These are phyloP conservation scores for Crotalus viridis DNA, from an alignment of 2,113 vertebrate species.

Conservation along the genomic window DNA sequence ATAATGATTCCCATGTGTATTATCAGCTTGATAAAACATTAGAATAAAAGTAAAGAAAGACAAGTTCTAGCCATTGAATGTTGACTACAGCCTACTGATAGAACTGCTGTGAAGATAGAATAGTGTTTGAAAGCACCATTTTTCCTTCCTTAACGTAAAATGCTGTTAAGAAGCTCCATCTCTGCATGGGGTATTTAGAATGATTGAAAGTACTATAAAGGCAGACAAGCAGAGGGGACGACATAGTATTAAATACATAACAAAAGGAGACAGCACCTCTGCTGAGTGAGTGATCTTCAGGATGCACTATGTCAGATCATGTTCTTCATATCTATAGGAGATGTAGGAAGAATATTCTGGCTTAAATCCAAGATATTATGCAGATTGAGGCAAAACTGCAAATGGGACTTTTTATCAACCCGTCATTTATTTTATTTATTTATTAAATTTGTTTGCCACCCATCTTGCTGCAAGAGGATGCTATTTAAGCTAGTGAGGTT, in stretches of 20 bases:
- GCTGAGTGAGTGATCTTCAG: neutral
- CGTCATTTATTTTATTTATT: neutral
- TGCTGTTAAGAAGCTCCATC: neutral
- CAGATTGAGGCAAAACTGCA: neutral
- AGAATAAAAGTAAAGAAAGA: neutral
- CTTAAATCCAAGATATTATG: neutral
- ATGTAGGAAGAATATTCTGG: neutral
- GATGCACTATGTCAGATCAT: neutral
- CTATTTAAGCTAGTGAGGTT: neutral
- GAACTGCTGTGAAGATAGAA: neutral
- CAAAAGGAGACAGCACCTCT: neutral
- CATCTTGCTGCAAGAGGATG: neutral
- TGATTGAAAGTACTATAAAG: neutral
- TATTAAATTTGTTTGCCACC: neutral
- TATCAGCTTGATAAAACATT: neutral
- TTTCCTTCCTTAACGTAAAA: neutral
- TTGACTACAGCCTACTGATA: neutral
- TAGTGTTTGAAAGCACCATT: neutral
- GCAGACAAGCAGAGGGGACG: neutral
- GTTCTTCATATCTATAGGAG: neutral
- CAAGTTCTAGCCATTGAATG: neutral
- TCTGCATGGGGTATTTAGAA: neutral
- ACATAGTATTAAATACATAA: neutral
- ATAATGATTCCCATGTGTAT: neutral
- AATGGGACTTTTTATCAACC: neutral